Percentiles rank a stretch among this genome's conserved stretches.
Evolutionary conservation across 2,888 invertebrate species (phyloP).

Genomic region (Acrobasis suavella): DNA sequence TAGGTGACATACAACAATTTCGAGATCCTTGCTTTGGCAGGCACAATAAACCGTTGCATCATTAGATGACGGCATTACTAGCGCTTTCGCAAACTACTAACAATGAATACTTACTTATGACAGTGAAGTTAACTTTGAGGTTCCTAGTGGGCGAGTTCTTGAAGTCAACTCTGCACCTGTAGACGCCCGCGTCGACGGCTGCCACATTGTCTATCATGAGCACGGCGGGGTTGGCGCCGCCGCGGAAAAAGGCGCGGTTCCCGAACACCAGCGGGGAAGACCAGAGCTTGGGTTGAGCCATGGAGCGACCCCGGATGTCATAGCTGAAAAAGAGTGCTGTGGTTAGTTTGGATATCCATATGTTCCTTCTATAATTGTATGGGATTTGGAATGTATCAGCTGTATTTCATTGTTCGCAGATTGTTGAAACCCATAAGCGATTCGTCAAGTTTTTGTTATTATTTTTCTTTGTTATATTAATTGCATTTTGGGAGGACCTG

Average conservation of each 20-base stretch:
- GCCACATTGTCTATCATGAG: slow-evolving; percentile 88
- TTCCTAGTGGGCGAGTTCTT: slow-evolving; percentile 94
- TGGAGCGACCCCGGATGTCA: slow-evolving; percentile 88
- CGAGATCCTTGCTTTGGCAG: too few relatives aligned
- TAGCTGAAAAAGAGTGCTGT: slow-evolving; percentile 75
- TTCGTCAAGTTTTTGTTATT: too few relatives aligned
- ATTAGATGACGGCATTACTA: too few relatives aligned
- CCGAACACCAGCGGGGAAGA: slow-evolving; percentile 89
- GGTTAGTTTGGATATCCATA: neutral
- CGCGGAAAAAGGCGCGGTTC: slow-evolving; percentile 88
- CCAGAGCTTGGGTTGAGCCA: slow-evolving; percentile 91
- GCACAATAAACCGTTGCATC: too few relatives aligned
- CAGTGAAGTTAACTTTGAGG: slow-evolving; percentile 93
- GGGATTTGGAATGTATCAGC: too few relatives aligned
- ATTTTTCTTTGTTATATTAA: too few relatives aligned
- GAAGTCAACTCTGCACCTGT: slow-evolving; percentile 95
- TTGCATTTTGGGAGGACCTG: too few relatives aligned
- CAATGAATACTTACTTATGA: slow-evolving; percentile 89
- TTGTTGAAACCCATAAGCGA: too few relatives aligned
- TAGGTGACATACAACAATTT: too few relatives aligned
- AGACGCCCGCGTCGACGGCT: slow-evolving; percentile 90
- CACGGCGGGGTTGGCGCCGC: slow-evolving; percentile 88
- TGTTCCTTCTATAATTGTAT: too few relatives aligned
- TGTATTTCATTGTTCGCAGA: too few relatives aligned
- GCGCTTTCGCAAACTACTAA: too few relatives aligned